phyloP scores from a whole-genome alignment of 2,888 invertebrate genomes.

The Tromatobia lineatoria region DNA sequence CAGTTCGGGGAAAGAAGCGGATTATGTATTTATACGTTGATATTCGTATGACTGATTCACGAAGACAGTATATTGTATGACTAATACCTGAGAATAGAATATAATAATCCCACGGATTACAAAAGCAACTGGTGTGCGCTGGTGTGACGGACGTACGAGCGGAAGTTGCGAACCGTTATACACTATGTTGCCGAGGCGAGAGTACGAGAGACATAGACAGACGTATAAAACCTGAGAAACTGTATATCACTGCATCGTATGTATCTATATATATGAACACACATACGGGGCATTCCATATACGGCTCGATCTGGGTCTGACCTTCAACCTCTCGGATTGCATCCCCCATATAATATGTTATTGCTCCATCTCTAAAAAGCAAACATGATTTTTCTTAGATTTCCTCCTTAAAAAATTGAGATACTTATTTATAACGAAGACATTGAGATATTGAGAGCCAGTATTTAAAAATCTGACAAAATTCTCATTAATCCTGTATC shows the following conservation, averaged over 20 bases:
- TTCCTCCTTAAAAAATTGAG: no score
- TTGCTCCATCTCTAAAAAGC: no score
- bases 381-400: no score
- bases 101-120: slow-evolving; percentile 62
- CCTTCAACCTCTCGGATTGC: no score
- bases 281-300: background rate
- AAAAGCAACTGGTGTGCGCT: slow-evolving; percentile 61
- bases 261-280: background rate
- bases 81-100: slow-evolving; percentile 52
- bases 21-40: slow-evolving; percentile 34
- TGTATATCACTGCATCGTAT: slow-evolving; percentile 15
- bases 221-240: slow-evolving; percentile 57
- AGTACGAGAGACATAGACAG: slow-evolving; percentile 53
- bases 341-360: no score
- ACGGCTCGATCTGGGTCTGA: no score
- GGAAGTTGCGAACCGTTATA: slow-evolving; percentile 66
- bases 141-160: slow-evolving; percentile 62
- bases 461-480: no score
- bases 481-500: no score
- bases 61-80: slow-evolving; percentile 35
- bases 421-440: no score
- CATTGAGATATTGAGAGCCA: no score
- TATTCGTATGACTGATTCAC: slow-evolving; percentile 10
- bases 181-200: slow-evolving; percentile 31
- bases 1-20: slow-evolving; percentile 15